Conservation (phyloP, 2,888 invertebrate species). For the Spialia ferax region DNA sequence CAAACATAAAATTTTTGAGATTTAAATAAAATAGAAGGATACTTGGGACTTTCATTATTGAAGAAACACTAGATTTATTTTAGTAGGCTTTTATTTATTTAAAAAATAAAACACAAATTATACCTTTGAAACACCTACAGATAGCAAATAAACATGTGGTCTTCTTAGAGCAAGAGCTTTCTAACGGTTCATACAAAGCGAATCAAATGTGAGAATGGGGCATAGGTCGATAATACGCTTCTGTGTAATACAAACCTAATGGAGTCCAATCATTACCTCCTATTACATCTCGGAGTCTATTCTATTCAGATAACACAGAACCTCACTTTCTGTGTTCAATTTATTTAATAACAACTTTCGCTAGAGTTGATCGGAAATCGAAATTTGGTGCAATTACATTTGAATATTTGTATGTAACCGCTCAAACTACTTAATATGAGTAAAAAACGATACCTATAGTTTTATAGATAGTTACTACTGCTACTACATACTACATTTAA, state of each 20-base stretch:
- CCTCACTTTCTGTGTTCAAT: conserved; percentile 30
- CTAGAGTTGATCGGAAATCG: conserved; percentile 30
- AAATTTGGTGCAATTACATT: conserved; percentile 33
- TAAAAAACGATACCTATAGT: too few relatives aligned
- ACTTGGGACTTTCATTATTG: too few relatives aligned
- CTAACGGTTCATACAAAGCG: conserved; percentile 61
- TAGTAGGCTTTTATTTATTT: too few relatives aligned
- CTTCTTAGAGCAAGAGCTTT: conserved; percentile 65
- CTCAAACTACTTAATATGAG: not conserved
- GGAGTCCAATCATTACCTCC: conserved; percentile 36
- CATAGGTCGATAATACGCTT: conserved; percentile 74
- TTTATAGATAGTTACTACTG: too few relatives aligned
- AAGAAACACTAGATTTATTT: too few relatives aligned
- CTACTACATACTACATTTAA: too few relatives aligned
- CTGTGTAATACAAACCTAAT: conserved; percentile 52
- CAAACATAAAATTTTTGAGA: too few relatives aligned
- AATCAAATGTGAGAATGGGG: conserved; percentile 72
- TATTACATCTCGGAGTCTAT: conserved; percentile 31
- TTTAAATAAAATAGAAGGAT: too few relatives aligned
- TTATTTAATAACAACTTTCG: conserved; percentile 39
- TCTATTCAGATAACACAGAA: conserved; percentile 28
- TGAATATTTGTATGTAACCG: conserved; percentile 9
- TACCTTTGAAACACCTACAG: not conserved
- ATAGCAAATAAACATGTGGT: not conserved
- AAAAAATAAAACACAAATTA: too few relatives aligned